phyloP scores from a whole-genome alignment of 1,140 invertebrate genomes.

The Drosophila trapezifrons region DNA sequence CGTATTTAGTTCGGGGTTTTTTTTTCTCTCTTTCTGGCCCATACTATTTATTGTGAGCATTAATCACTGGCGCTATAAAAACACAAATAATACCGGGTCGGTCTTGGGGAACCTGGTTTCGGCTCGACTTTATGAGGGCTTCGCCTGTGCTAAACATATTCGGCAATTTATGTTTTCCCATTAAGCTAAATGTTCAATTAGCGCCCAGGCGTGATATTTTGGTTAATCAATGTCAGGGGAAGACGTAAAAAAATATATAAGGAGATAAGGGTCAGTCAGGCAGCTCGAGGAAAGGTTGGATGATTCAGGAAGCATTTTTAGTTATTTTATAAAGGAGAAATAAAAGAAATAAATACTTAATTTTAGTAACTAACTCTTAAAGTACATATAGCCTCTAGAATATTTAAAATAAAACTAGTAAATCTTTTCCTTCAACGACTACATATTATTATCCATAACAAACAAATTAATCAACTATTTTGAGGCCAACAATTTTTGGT shows the following conservation, averaged over 20 bases:
- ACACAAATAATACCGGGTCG: slow-evolving; percentile 64
- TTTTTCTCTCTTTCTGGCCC: slow-evolving; percentile 6
- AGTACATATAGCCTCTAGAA: neutral
- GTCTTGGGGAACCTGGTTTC: slow-evolving; percentile 39
- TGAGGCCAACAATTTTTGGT: slow-evolving; percentile 12
- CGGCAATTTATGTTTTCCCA: slow-evolving; percentile 72
- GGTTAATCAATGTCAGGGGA: slow-evolving; percentile 65
- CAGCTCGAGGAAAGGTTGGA: neutral
- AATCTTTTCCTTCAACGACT: neutral
- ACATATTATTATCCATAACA: slow-evolving; percentile 1
- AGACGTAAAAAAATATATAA: slow-evolving; percentile 20
- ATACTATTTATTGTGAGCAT: slow-evolving; percentile 62
- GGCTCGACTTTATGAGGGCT: slow-evolving; percentile 40
- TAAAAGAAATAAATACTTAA: too few species aligned
- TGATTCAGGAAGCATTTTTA: slow-evolving; percentile 3
- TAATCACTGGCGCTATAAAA: slow-evolving; percentile 62
- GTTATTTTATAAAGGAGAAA: neutral
- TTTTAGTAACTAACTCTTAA: too few species aligned
- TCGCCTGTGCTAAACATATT: slow-evolving; percentile 36
- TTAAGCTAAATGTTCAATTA: slow-evolving; percentile 78
- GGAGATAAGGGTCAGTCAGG: slow-evolving; percentile 1
- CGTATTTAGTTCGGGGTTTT: slow-evolving; percentile 63
- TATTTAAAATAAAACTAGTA: neutral
- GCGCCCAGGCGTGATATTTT: slow-evolving; percentile 69
- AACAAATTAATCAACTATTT: slow-evolving; percentile 35